These are phyloP conservation scores for Microctenopoma steveboyesi DNA, from an alignment of 2,797 vertebrate species.

Conservation along the genomic window DNA sequence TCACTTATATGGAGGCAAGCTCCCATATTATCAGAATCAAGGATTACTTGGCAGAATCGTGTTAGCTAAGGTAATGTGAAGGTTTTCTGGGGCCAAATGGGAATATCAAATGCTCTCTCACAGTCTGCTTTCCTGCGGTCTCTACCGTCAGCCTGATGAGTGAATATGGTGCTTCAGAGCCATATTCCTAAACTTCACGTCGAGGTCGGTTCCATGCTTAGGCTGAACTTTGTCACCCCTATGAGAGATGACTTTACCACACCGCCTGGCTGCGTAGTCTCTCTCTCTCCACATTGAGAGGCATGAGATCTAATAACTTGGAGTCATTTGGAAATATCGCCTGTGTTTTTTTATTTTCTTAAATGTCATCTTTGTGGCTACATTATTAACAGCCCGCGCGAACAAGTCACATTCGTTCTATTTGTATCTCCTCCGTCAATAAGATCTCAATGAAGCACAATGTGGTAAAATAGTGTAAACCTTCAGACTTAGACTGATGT, in stretches of 20 bases:
- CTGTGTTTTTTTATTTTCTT: constrained; percentile 12
- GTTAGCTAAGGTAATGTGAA: constrained; percentile 66
- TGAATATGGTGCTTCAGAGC: constrained; percentile 46
- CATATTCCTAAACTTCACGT: constrained; percentile 61
- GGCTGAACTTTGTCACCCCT: constrained; percentile 71
- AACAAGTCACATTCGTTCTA: constrained; percentile 24
- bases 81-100: constrained; percentile 42
- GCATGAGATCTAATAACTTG: constrained; percentile 63
- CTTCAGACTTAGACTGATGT: constrained; percentile 76
- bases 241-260: constrained; percentile 72
- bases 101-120: constrained; percentile 68
- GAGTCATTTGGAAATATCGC: constrained; percentile 32
- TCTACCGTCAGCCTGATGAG: constrained; percentile 61
- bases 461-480: constrained; percentile 68
- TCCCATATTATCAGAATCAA: constrained; percentile 61
- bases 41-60: constrained; percentile 66
- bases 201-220: constrained; percentile 60
- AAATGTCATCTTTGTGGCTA: constrained; percentile 4
- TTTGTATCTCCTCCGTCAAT: constrained; percentile 41
- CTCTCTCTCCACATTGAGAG: constrained; percentile 51
- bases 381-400: constrained; percentile 8
- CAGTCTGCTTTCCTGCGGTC: constrained; percentile 64
- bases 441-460: constrained; percentile 43
- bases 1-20: constrained; percentile 52
- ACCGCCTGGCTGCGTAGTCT: constrained; percentile 53